A percentile compares a stretch with the other conserved stretches of the same genome.
Evolutionary conservation across 2,113 vertebrate genomes (phyloP).

Genomic region (Triplophysa siluroides): DNA sequence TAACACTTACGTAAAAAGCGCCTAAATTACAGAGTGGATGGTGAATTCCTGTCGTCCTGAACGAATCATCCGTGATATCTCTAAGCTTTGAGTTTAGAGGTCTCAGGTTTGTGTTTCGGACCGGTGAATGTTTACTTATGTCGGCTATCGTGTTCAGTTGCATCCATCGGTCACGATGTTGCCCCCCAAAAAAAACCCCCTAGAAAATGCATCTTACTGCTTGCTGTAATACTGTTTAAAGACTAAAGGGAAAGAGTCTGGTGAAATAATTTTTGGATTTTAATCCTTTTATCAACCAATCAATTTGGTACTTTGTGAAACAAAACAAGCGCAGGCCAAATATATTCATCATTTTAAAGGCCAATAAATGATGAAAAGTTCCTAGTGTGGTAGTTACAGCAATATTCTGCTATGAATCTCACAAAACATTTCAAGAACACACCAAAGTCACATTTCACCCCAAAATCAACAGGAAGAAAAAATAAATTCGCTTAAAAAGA

Average conservation of each 20-base stretch:
- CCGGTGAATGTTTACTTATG: constrained; percentile 44
- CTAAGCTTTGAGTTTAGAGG: constrained; percentile 43
- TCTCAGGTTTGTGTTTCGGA: constrained; percentile 39
- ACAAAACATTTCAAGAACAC: not conserved
- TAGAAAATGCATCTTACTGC: constrained; percentile 40
- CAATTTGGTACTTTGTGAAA: not conserved
- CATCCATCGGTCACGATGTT: too few species aligned
- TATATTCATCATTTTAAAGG: not conserved
- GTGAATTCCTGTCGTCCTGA: constrained; percentile 51
- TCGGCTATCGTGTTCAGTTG: constrained; percentile 31
- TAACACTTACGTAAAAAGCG: constrained; percentile 70
- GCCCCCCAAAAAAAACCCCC: too few species aligned
- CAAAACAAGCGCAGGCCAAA: not conserved
- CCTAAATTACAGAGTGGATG: constrained; percentile 66
- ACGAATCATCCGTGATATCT: constrained; percentile 42
- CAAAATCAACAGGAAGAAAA: not conserved
- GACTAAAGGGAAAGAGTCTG: constrained; percentile 24
- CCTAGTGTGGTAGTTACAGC: constrained; percentile 1
- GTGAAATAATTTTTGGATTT: too few species aligned
- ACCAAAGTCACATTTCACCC: not conserved
- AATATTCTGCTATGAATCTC: not conserved
- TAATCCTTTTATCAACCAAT: not conserved
- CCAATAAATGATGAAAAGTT: not conserved
- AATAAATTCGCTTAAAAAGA: too few species aligned
- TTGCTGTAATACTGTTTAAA: constrained; percentile 49